Evolutionary conservation across 2,888 invertebrate species (phyloP).

Genomic region (Agriopis marginaria): DNA sequence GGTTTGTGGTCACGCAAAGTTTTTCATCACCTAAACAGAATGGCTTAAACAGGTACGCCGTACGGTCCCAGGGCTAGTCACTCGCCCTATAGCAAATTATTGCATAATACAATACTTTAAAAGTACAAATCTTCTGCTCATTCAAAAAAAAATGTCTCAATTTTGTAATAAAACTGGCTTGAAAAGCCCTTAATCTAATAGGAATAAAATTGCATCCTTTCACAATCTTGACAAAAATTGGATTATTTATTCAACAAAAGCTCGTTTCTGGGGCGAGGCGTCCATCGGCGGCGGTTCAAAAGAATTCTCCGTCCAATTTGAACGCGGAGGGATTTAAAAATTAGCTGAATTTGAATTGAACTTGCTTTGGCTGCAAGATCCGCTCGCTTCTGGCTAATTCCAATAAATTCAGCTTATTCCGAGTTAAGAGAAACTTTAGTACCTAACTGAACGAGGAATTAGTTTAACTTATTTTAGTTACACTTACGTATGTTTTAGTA

Average conservation of each 20-base stretch:
- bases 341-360: conserved; percentile 36
- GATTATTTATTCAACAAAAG: conserved; percentile 36
- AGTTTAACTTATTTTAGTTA: neutral
- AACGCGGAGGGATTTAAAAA: conserved; percentile 30
- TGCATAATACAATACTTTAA: no score
- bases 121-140: no score
- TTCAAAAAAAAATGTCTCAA: no score
- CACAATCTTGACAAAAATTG: conserved; percentile 27
- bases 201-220: conserved; percentile 22
- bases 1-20: no score
- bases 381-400: conserved; percentile 1
- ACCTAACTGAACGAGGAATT: neutral
- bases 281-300: conserved; percentile 24
- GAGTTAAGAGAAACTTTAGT: neutral
- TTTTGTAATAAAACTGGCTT: conserved; percentile 10
- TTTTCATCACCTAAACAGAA: no score
- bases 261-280: conserved; percentile 13
- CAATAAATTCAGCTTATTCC: conserved; percentile 21
- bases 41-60: no score
- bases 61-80: no score
- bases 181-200: conserved; percentile 20
- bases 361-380: conserved; percentile 13
- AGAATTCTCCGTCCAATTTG: conserved; percentile 33
- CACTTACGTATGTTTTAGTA: neutral
- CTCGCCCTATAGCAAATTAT: no score